Evolutionary conservation across 2,797 vertebrate species (phyloP).

Genomic region (Phoxinus dragarum): DNA sequence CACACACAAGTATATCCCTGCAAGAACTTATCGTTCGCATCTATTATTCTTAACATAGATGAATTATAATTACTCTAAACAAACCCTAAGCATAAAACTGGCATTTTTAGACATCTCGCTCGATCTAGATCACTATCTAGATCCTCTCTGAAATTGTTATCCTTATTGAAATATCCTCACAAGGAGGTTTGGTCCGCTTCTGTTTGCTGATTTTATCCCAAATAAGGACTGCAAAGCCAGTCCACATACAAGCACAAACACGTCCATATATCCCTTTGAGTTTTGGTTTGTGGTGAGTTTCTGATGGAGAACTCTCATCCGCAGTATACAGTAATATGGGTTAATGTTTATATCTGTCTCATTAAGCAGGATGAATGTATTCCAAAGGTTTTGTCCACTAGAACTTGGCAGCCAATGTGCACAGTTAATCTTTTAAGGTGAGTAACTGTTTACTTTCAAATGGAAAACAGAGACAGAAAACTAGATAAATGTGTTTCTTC

Average conservation of each 20-base stretch:
- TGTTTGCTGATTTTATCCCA: not conserved
- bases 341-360: not conserved
- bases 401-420: not conserved
- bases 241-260: not conserved
- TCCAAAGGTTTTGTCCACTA: not conserved
- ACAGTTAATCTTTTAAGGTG: not conserved
- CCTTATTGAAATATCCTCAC: not conserved
- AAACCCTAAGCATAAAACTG: constrained; percentile 23
- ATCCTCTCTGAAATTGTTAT: not conserved
- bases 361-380: not conserved
- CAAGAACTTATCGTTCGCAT: constrained; percentile 6
- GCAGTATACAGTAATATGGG: not conserved
- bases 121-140: not conserved
- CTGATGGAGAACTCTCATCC: not conserved
- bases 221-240: constrained; percentile 22
- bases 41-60: constrained; percentile 6
- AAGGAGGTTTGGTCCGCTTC: not conserved
- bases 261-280: not conserved
- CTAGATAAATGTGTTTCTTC: not conserved
- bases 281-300: not conserved
- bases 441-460: not conserved
- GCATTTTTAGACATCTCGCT: not conserved
- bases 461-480: not conserved
- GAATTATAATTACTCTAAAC: not conserved
- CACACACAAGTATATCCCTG: not conserved